Base-by-base conservation (phyloP, 1,140 invertebrate genomes). In the Paralvinella palmiformis region DNA sequence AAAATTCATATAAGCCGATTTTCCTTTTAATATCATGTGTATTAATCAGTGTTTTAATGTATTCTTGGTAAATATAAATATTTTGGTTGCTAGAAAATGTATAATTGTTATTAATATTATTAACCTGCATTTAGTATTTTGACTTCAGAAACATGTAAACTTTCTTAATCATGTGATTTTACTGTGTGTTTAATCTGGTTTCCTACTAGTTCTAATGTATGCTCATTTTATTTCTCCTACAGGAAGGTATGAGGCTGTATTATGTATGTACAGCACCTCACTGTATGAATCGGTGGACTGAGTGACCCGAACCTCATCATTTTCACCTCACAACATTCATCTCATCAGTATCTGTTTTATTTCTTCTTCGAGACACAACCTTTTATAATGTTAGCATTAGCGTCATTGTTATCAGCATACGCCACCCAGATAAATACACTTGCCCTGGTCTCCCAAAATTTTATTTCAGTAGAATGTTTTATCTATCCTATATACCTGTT, bases 241-340 rank as follows among this genome's bases (percentile, higher is more conserved):
- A 87, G 85, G 96, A 99, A 76, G 95, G 98, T 81, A 99, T 99
- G 96, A 87, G 94, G 83, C 85, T 99, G 24, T 99, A 99, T 81
- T 99, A 99, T 80, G 96, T 99, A 0, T 99, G 96, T 78, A 96
- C 93, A 1, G 92, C 91, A 79, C 84, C 85, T 33, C 90, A 91
- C 75, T 99, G 96, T 80, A 88, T 88, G 65, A 94, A 99, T 79
- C 85, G 94, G 71, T 99, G 96, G 96, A 98, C 96, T 64, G 96
- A 98, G 84, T 98, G 84, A 87, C 60, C 53, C 5, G 27, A 52
- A 29, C n/a, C n/a, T n/a, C n/a, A n/a, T n/a, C n/a, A n/a, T n/a
- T n/a, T n/a, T n/a, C n/a, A n/a, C n/a, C n/a, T n/a, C n/a, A n/a
- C n/a, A n/a, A n/a, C n/a, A n/a, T n/a, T n/a, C n/a, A n/a, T n/a